Evolutionary conservation across 1,140 invertebrate species (phyloP).

Genomic region (Zaprionus taronus): DNA sequence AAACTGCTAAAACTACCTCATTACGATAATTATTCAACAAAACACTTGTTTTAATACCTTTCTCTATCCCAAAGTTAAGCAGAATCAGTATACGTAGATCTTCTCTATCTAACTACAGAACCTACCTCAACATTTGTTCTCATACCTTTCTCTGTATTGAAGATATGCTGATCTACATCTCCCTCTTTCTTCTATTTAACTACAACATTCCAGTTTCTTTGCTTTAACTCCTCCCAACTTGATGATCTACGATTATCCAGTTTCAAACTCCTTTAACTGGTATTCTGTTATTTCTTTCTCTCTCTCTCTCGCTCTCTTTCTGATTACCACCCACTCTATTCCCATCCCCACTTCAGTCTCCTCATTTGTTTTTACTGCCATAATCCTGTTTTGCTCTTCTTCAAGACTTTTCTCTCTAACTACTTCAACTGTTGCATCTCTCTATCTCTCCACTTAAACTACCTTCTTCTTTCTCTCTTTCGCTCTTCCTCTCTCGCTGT

Average conservation of each 20-base stretch:
- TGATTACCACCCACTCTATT: background rate
- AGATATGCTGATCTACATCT: background rate
- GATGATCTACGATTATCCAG: background rate
- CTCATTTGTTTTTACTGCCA: background rate
- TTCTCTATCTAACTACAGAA: no score
- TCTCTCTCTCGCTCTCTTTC: background rate
- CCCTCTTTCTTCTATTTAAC: background rate
- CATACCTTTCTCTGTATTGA: no score
- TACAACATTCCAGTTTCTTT: background rate
- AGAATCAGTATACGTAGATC: no score
- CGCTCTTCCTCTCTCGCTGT: background rate
- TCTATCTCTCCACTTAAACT: no score
- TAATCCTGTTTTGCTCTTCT: background rate
- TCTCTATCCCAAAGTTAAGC: no score
- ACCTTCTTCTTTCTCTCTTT: background rate
- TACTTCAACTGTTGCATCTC: background rate
- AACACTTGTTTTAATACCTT: background rate
- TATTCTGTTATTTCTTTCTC: background rate
- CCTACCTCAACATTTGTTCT: no score
- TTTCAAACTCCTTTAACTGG: conserved; percentile 1
- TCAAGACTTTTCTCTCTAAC: background rate
- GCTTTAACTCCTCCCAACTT: background rate
- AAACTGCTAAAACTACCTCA: no score
- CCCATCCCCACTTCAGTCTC: background rate
- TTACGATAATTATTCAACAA: no score